Evolutionary conservation across 2,888 invertebrate species (phyloP), one percentile per base, ranked within the genome.

Genomic region (Leucophenga maculata): DNA sequence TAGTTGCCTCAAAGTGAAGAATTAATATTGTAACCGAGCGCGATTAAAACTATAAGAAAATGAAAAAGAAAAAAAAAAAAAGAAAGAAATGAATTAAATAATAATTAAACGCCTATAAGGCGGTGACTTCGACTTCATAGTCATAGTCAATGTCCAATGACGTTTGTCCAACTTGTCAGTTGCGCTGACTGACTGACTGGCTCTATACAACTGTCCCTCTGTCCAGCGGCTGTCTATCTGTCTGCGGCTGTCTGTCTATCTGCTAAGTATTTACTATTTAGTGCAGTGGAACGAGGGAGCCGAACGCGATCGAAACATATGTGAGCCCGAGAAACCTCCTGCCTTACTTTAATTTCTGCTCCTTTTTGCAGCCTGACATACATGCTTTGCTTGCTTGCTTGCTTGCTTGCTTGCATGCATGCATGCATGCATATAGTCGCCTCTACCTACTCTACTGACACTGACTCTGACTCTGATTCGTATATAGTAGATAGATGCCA

Each of bases 281-380:
- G 62, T 50, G 60, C 22, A 16, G n/a, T 26, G 32, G 31, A 14
- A 59, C 50, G 46, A 46, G 22, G 32, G 52, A 48, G 39, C 39
- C 39, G 9, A 39, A 39, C 39, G 39, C 39, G 39, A 39, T 39
- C 39, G 11, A 39, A 77, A 78, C 82, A 80, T 82, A 82, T 76
- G 82, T 8, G 71, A 65, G 80, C 72, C 78, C 86, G 84, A 86
- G 83, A 86, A 86, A 87, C 87, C 88, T 87, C 87, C 88, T 87
- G 87, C 88, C 87, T 87, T 87, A 87, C 87, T 87, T 87, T 78
- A 82, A 81, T 84, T 86, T 81, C 78, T 78, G 77, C 85, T 86
- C 85, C 86, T 85, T 84, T 67, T 60, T 68, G 26, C 48, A 68
- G 62, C 71, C 78, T 83, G 81, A 81, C 81, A 82, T 82, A 81